Base-by-base conservation (phyloP, 2,888 invertebrate genomes). In the Xylocampa areola region DNA sequence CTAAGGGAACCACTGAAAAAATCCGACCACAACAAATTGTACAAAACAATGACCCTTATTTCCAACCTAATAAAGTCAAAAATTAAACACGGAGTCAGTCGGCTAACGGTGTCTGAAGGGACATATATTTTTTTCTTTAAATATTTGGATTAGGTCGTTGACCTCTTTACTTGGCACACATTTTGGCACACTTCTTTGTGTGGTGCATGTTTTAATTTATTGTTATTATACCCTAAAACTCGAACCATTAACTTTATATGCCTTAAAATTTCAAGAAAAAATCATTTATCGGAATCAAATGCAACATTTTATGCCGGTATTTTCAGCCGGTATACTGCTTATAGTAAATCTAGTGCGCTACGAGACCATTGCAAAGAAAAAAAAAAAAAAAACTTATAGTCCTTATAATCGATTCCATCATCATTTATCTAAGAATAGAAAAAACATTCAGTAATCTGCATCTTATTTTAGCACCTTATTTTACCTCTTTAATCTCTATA, bases 1-100 rank as follows among this genome's bases (percentile, higher is more conserved):
- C 84, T 84, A 84, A 89, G 87, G 88, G 88, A 87, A 88, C 85
- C 76, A 70, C 87, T 88, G 87, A 90, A 92, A 92, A 92, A 92
- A 90, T 77, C 41, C 69, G 76, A 84, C 82, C 57, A 37, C 76
- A 77, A 39, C 23, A 48, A 55, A 59, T 16, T 44, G 30, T n/a
- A 73, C 78, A 74, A 76, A 79, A 83, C 70, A 66, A 32, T 75
- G 68, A 78, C 74, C 80, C 73, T 80, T 86, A 85, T 76, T 47
- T 1, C 3, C 2, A 68, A 14, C 2, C 0, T 0, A 0, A 7
- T 81, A 85, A 70, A 60, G 82, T 75, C 60, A 55, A 67, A 60
- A 57, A 58, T 58, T 21, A 30, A 23, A 52, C 23, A 40, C 30
- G 37, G n/a, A 17, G 10, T 7, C 29, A 35, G 1, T 30, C 0